These are phyloP conservation scores for Ophioderma brevispina DNA, from an alignment of 35 echinoderm and acorn worm species.

Conservation along the genomic window DNA sequence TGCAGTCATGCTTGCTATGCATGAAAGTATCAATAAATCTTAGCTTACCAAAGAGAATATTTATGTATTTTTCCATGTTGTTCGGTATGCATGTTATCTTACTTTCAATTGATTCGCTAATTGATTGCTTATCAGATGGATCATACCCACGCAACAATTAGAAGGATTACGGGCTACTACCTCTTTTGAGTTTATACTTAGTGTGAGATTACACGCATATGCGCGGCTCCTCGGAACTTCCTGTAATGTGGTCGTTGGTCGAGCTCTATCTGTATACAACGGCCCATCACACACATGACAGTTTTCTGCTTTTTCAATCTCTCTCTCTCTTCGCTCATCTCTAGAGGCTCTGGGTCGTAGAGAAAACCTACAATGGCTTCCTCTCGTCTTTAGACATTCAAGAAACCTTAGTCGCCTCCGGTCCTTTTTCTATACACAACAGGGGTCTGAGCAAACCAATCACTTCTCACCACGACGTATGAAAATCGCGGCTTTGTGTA, in stretches of 20 bases:
- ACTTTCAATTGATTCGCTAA: not conserved
- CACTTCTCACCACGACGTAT: too few species aligned
- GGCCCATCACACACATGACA: too few species aligned
- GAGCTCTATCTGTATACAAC: not conserved
- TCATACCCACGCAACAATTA: constrained; percentile 35
- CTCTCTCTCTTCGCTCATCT: too few species aligned
- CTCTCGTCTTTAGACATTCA: too few species aligned
- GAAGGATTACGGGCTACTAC: constrained; percentile 27
- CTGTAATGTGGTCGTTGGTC: constrained; percentile 34
- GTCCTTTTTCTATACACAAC: too few species aligned
- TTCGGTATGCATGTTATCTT: constrained; percentile 41
- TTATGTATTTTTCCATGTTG: constrained; percentile 50
- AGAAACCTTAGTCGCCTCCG: too few species aligned
- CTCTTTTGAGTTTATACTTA: not conserved
- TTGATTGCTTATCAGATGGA: constrained; percentile 36
- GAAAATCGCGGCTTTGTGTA: too few species aligned
- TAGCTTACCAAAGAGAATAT: not conserved
- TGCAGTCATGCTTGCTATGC: not conserved
- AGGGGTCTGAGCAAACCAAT: too few species aligned
- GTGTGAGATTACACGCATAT: constrained; percentile 15
- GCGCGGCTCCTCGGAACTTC: not conserved
- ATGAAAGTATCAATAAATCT: too few species aligned
- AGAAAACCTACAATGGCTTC: too few species aligned
- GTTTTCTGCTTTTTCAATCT: too few species aligned
- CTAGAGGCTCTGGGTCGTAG: too few species aligned